Evolutionary conservation across 1,140 invertebrate genomes (phyloP).

Genomic region (Forficula auricularia): DNA sequence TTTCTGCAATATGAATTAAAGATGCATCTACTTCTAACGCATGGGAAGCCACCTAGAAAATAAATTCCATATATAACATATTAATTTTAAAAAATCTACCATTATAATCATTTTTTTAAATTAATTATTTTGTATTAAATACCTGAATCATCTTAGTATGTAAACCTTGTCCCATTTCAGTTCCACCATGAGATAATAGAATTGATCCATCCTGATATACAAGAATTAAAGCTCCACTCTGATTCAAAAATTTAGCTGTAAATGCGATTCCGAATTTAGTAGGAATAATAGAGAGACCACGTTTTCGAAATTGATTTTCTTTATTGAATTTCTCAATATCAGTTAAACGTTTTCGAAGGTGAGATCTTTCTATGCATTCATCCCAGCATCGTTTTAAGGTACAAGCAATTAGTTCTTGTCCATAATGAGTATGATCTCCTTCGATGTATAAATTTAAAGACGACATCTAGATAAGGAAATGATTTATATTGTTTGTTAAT

Average conservation of each 20-base stretch:
- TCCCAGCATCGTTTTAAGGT: slow-evolving; percentile 64
- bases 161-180: slow-evolving; percentile 91
- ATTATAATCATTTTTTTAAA: too few species aligned
- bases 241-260: slow-evolving; percentile 62
- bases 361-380: slow-evolving; percentile 55
- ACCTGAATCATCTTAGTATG: slow-evolving; percentile 91
- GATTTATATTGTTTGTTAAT: background rate
- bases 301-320: slow-evolving; percentile 68
- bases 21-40: slow-evolving; percentile 51
- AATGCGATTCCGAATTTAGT: slow-evolving; percentile 84
- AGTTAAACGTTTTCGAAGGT: slow-evolving; percentile 40
- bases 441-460: slow-evolving; percentile 67
- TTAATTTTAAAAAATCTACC: too few species aligned
- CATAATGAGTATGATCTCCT: slow-evolving; percentile 61
- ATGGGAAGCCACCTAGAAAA: slow-evolving; percentile 42
- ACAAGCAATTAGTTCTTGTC: slow-evolving; percentile 54
- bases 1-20: slow-evolving; percentile 76
- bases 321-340: slow-evolving; percentile 57
- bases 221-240: slow-evolving; percentile 73
- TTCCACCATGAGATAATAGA: slow-evolving; percentile 75
- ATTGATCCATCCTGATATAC: slow-evolving; percentile 86
- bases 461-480: slow-evolving; percentile 30
- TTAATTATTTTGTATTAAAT: too few species aligned
- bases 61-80: background rate
- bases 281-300: slow-evolving; percentile 71